phyloP scores from a whole-genome alignment of 2,797 vertebrate genomes.

The Mallotus villosus region DNA sequence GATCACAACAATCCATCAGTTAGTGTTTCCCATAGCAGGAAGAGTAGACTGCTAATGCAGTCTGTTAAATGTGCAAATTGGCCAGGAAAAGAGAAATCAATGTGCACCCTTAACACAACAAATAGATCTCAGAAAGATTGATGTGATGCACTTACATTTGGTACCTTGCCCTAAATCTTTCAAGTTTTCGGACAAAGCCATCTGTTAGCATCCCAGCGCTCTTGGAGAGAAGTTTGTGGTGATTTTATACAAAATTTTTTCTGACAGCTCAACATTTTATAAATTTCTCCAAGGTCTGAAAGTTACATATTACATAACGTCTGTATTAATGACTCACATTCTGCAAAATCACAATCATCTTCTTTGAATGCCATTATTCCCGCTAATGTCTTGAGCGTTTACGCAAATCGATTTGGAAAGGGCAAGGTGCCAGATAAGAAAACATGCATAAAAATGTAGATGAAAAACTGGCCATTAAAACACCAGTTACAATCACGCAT shows the following conservation, averaged over 20 bases:
- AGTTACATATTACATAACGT: neutral
- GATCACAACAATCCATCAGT: constrained; percentile 5
- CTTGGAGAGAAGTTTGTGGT: neutral
- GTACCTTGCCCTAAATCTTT: neutral
- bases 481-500: constrained; percentile 29
- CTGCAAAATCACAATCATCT: constrained; percentile 17
- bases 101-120: constrained; percentile 12
- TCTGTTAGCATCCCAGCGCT: neutral
- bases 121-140: neutral
- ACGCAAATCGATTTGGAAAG: constrained; percentile 65
- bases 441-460: constrained; percentile 28
- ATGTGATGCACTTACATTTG: neutral
- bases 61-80: constrained; percentile 19
- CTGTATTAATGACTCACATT: constrained; percentile 4
- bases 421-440: constrained; percentile 63
- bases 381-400: constrained; percentile 37
- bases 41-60: neutral
- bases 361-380: constrained; percentile 41
- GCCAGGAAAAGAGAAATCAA: constrained; percentile 19
- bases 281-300: neutral
- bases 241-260: too few species aligned
- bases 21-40: neutral
- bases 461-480: constrained; percentile 41
- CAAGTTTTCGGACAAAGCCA: neutral
- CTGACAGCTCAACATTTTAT: neutral